Base-by-base conservation (phyloP, 2,113 vertebrate genomes). In the Carassius carassius region DNA sequence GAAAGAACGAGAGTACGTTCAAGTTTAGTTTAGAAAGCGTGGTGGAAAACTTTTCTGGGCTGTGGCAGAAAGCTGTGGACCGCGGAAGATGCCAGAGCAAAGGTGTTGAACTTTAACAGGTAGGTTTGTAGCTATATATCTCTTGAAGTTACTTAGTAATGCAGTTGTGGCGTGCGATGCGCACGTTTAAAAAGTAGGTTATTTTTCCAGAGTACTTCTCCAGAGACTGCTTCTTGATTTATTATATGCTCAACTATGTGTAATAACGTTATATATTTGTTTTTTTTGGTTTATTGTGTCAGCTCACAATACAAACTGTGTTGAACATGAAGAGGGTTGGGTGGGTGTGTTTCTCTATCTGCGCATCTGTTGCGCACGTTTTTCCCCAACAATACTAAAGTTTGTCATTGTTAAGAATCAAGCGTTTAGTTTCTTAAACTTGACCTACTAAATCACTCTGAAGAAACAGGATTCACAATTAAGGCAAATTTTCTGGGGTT, bases 71-170 rank as follows among this genome's bases (percentile, higher is more conserved):
- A 91, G 90, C 89, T 87, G 85, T 88, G 89, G 83, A 62, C 86
- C 89, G 90, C 90, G 87, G 86, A 94, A 91, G 94, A 95, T 95
- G 94, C 94, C 93, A 92, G 90, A 86, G 92, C 86, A 86, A 86
- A 86, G 81, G 88, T 93, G 90, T 74, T 91, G 58, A 93, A 93
- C 84, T 86, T 90, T 90, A 29, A 84, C 89, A 94, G 93, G 94
- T 95, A 93, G 89, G 90, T 58, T 72, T 54, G 19, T 72, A 29
- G 29, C 29, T 29, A 29, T 29, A 12, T 10, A 7, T 23, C 19
- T 82, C 19, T 2, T 58, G 4, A 35, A 4, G 17, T 29, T 25
- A 47, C 21, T 11, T 5, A 82, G 49, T 41, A 25, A 41, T 35
- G 21, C 32, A 51, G 7, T 17, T 63, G 10, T 29, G 16, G 14